Conservation (phyloP, 2,113 vertebrate genomes). For the Tychaedon coryphoeus region DNA sequence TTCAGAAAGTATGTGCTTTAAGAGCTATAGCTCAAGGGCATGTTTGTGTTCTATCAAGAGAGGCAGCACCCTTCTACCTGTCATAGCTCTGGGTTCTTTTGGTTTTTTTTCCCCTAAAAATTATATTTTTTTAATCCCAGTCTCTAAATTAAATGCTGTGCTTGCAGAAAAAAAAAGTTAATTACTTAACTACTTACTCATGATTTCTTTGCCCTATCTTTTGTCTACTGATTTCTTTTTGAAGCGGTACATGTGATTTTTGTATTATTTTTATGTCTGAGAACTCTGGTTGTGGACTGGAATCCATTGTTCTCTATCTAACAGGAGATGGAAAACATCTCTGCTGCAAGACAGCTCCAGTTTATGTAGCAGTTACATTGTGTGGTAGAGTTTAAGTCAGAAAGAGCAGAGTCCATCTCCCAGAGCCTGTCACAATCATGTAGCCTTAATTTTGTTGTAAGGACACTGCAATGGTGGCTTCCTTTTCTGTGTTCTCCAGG, state of each 20-base stretch:
- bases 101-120: neutral
- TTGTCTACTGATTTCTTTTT: neutral
- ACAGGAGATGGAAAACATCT: neutral
- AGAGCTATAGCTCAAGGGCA: neutral
- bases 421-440: neutral
- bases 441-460: neutral
- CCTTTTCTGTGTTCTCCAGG: neutral
- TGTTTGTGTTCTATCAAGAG: neutral
- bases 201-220: neutral
- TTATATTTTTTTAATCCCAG: neutral
- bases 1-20: neutral
- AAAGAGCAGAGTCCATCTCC: neutral
- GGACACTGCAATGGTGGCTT: neutral
- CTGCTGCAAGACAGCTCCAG: neutral
- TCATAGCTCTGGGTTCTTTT: neutral
- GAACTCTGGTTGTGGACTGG: neutral
- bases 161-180: neutral
- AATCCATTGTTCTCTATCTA: neutral
- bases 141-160: neutral
- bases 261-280: neutral
- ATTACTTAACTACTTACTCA: neutral
- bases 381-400: neutral
- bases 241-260: neutral
- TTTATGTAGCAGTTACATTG: fast-evolving
- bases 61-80: neutral